A percentile compares a stretch with the other conserved stretches of the same genome.
Conservation (phyloP, 2,888 invertebrate genomes). For the Thera obeliscata region DNA sequence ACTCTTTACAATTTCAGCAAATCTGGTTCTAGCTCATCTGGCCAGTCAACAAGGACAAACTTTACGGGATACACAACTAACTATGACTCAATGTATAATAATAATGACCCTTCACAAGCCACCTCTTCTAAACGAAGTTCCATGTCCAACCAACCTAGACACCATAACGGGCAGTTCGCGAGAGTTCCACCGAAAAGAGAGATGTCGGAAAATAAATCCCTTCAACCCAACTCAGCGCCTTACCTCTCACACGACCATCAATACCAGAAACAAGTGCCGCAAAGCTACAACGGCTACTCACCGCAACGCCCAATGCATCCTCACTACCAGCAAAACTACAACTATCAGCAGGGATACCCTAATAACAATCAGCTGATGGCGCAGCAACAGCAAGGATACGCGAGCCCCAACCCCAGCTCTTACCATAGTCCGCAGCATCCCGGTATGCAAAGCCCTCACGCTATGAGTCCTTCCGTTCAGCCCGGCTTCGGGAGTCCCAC, state of each 20-base stretch:
- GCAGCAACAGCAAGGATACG: slow-evolving; percentile 67
- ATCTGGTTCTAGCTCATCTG: slow-evolving; percentile 80
- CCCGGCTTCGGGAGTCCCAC: slow-evolving; percentile 76
- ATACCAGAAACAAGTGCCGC: slow-evolving; percentile 71
- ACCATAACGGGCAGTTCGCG: slow-evolving; percentile 74
- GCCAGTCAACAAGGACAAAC: slow-evolving; percentile 77
- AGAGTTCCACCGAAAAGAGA: slow-evolving; percentile 67
- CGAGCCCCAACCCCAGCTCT: slow-evolving; percentile 67
- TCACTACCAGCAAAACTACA: slow-evolving; percentile 70
- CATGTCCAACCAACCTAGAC: slow-evolving; percentile 65
- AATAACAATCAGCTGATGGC: slow-evolving; percentile 67
- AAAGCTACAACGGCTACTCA: slow-evolving; percentile 71
- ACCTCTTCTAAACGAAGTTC: slow-evolving; percentile 73
- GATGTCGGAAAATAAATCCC: slow-evolving; percentile 59
- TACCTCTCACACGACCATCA: slow-evolving; percentile 78
- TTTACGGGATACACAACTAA: slow-evolving; percentile 78
- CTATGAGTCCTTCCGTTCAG: slow-evolving; percentile 66
- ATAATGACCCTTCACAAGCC: slow-evolving; percentile 68
- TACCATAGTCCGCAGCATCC: slow-evolving; percentile 76
- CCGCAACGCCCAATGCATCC: slow-evolving; percentile 69
- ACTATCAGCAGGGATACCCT: slow-evolving; percentile 70
- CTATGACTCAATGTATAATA: slow-evolving; percentile 77
- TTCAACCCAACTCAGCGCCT: slow-evolving; percentile 58
- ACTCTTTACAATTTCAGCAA: slow-evolving; percentile 65
- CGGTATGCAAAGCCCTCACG: slow-evolving; percentile 74